Base-by-base conservation (phyloP, 2,113 vertebrate species). In the Polypterus bichir region DNA sequence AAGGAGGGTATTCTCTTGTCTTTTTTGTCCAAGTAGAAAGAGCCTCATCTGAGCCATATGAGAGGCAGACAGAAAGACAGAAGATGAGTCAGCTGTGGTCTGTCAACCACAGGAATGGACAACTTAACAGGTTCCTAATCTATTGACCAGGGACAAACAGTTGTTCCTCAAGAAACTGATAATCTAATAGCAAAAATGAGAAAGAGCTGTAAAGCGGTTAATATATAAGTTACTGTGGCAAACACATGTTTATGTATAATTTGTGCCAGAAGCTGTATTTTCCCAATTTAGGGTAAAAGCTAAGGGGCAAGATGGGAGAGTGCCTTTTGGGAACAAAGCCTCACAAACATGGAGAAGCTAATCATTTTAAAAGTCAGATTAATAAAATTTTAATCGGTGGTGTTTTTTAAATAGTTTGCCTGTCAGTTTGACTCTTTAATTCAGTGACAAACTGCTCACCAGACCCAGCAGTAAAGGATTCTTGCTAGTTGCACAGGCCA, bases 111-210 rank as follows among this genome's bases (percentile, higher is more conserved):
- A 77, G 78, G 76, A 81, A 78, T 74, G 77, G 73, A 68, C 70
- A 59, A 73, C 65, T 78, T 86, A 86, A 86, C 86, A 86, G 84
- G 79, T 83, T 74, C 77, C 83, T 83, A 83, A 81, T 84, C 76
- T 81, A 75, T 75, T 72, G 65, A 73, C 70, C 49, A 66, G 79
- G 76, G 73, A 51, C 74, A 75, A 86, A 86, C 83, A 86, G 83
- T 88, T 88, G 83, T 84, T 86, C 82, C 84, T 86, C 86, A 88
- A 88, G 86, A 88, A 86, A 88, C 86, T 88, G 84, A 86, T 86
- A 84, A 86, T 84, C 83, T 79, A 86, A 79, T 80, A 68, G 74
- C 77, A 81, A 69, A 80, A 81, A 78, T 70, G 62, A 64, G 73
- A 72, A 68, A 70, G 73, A 74, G 73, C 74, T 83, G 76, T 86